phyloP scores from a whole-genome alignment of 2,113 vertebrate genomes.

The Microtus oregoni region DNA sequence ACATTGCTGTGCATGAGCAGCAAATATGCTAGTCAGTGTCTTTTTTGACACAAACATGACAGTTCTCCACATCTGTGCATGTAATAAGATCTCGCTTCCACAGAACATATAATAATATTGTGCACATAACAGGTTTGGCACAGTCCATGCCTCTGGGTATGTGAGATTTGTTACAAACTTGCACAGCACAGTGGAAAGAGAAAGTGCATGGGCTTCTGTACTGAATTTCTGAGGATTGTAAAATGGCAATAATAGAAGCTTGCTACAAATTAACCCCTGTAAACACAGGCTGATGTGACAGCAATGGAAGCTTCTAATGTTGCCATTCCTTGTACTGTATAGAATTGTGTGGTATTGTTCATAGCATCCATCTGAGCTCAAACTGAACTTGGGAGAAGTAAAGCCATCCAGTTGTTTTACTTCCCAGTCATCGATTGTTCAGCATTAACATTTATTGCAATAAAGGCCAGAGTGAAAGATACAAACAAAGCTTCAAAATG shows the following conservation, averaged over 20 bases:
- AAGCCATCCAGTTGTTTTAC: accelerated
- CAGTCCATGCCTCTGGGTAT: not conserved
- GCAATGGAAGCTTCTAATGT: not conserved
- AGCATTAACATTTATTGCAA: not conserved
- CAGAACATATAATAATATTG: not conserved
- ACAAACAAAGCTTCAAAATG: accelerated
- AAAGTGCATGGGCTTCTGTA: not conserved
- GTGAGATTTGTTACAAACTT: not conserved
- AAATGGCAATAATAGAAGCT: accelerated
- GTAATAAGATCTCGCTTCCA: not conserved
- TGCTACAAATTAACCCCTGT: not conserved
- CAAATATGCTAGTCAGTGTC: not conserved
- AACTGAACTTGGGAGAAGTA: not conserved
- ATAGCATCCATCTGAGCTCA: not conserved
- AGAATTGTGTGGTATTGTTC: not conserved
- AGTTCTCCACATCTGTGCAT: not conserved
- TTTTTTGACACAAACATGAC: not conserved
- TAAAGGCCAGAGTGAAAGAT: not conserved
- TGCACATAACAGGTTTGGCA: accelerated
- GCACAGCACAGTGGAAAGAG: accelerated
- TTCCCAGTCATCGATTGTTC: not conserved
- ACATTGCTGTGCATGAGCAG: not conserved
- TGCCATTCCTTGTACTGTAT: not conserved
- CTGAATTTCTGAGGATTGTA: not conserved
- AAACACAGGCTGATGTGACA: accelerated